phyloP scores from a whole-genome alignment of 2,797 vertebrate genomes.

The Micromesistius poutassou region DNA sequence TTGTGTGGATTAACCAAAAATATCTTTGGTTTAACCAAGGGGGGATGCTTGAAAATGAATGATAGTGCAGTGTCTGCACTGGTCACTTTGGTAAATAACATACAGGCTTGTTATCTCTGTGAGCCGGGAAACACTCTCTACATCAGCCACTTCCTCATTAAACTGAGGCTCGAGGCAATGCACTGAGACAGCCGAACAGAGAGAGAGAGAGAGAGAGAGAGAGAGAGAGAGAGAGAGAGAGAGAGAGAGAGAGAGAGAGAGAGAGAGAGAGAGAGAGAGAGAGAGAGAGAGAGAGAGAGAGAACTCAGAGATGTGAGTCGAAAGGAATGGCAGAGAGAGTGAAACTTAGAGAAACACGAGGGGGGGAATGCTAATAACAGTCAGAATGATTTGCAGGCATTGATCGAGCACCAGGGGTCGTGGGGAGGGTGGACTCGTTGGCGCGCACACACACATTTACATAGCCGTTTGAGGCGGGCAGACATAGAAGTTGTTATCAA shows the following conservation, averaged over 20 bases:
- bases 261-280: slow-evolving; percentile 19
- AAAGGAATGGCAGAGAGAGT: slow-evolving; percentile 17
- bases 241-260: slow-evolving; percentile 11
- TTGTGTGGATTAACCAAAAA: slow-evolving; percentile 11
- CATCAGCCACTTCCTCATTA: slow-evolving; percentile 56
- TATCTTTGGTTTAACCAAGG: slow-evolving; percentile 22
- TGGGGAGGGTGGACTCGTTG: neutral
- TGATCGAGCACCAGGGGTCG: slow-evolving; percentile 1
- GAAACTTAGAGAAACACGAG: slow-evolving; percentile 6
- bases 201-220: slow-evolving; percentile 17
- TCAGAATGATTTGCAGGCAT: slow-evolving; percentile 3
- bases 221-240: slow-evolving; percentile 4
- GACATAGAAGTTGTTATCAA: neutral
- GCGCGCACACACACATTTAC: neutral
- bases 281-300: slow-evolving; percentile 18
- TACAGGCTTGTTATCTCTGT: slow-evolving; percentile 61
- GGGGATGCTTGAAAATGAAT: slow-evolving; percentile 41
- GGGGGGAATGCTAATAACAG: neutral
- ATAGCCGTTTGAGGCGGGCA: neutral
- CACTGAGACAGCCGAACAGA: slow-evolving; percentile 5
- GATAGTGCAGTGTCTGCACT: slow-evolving; percentile 37
- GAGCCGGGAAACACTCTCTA: slow-evolving; percentile 44
- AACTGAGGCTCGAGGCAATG: slow-evolving; percentile 52
- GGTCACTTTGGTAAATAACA: slow-evolving; percentile 59
- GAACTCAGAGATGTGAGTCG: slow-evolving; percentile 20